These are phyloP conservation scores for Actinostola sp. DNA, from an alignment of 92 coral and sea anemone genomes.

Conservation along the genomic window DNA sequence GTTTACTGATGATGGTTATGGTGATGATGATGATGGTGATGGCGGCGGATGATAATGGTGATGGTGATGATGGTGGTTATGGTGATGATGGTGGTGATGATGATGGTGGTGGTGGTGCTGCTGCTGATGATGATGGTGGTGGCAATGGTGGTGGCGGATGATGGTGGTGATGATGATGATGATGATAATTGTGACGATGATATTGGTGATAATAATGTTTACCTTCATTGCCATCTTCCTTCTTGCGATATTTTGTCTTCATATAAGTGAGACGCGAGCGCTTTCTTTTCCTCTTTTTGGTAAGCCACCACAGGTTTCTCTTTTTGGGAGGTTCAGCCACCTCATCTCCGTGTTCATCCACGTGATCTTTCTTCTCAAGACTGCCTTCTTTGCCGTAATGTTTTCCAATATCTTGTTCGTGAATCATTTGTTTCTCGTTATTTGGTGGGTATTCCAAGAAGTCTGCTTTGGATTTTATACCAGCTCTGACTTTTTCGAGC, in stretches of 20 bases:
- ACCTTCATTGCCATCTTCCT: constrained; percentile 74
- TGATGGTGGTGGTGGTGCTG: too few species aligned
- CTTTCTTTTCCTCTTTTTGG: constrained; percentile 77
- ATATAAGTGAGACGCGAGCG: constrained; percentile 84
- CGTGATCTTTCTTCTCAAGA: constrained; percentile 16
- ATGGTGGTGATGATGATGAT: too few species aligned
- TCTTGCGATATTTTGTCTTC: constrained; percentile 79
- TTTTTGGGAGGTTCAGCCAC: constrained; percentile 61
- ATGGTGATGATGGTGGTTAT: too few species aligned
- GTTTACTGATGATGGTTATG: too few species aligned
- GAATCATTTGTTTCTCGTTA: neutral
- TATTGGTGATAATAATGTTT: neutral
- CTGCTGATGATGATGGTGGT: too few species aligned
- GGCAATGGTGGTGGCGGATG: too few species aligned
- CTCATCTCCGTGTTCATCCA: constrained; percentile 39
- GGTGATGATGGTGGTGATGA: too few species aligned
- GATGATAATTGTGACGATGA: neutral
- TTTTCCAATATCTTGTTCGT: constrained; percentile 8
- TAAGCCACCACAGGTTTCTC: constrained; percentile 81
- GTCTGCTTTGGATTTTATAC: constrained; percentile 3
- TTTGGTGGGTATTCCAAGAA: neutral
- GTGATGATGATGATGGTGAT: too few species aligned
- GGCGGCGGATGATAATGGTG: too few species aligned
- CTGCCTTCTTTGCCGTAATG: constrained; percentile 21
- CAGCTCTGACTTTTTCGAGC: constrained; percentile 23